Evolutionary conservation across 2,113 vertebrate species (phyloP), one percentile per base, ranked within the genome.

Genomic region (Lophius piscatorius): DNA sequence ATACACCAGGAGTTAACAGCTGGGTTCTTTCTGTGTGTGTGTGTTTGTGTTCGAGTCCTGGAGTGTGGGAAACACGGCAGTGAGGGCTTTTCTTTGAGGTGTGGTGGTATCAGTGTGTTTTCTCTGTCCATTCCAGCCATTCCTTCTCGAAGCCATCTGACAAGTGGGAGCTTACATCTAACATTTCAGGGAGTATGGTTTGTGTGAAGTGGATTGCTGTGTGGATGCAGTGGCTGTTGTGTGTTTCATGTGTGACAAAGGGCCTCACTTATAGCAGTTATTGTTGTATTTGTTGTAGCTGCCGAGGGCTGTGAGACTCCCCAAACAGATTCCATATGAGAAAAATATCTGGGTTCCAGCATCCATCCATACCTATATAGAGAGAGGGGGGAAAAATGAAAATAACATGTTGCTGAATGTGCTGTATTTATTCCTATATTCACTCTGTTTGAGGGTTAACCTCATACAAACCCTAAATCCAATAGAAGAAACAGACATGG

Each of bases 201-300:
- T 38, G 17, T 18, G 48, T 73, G 23, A 67, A 42, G 48, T 70
- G 23, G 50, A 57, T 14, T 51, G 16, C 2, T 16, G 31, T 26
- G 50, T 47, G 57, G 13, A 21, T 17, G 21, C 10, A 33, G 3
- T 0, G 21, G 33, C 5, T 26, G 9, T 26, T 66, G 42, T 51
- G 55, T 23, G 24, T 45, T 14, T 23, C 13, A 33, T 36, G 42
- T 23, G 31, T 44, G 44, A 48, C 24, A 34, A 45, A 51, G 65
- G 34, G 35, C 51, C 89, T 91, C 91, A 98, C 96, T 93, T 96
- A 88, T 95, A 96, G 86, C 95, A 98, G 87, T 98, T 89, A 80
- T 98, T 98, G 90, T 98, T 93, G 87, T 93, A 98, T 81, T 94
- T 93, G 91, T 98, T 98, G 91, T 98, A 98, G 90, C 95, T 98